Evolutionary conservation across 2,888 invertebrate species (phyloP).

Genomic region (Drosophila nigricruria): DNA sequence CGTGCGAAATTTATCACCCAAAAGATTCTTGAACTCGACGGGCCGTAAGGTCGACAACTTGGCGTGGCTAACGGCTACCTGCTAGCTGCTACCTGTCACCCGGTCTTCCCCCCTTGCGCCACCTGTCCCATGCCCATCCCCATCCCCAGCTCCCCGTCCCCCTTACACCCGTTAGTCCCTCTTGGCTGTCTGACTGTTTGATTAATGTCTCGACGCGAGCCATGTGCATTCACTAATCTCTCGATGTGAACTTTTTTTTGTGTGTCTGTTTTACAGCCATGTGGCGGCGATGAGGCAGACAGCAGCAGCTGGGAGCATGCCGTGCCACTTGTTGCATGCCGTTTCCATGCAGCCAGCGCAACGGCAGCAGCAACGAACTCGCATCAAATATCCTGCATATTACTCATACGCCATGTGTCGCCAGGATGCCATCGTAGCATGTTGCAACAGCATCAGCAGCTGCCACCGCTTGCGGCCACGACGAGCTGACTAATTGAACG

Average conservation of each 20-base stretch:
- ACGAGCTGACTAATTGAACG: constrained; percentile 37
- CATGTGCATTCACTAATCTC: constrained; percentile 23
- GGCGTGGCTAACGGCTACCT: constrained; percentile 27
- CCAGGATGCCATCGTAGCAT: constrained; percentile 50
- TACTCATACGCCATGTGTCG: constrained; percentile 66
- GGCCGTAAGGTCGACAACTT: constrained; percentile 63
- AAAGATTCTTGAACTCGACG: constrained; percentile 69
- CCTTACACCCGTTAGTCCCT: not conserved
- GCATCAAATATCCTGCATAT: constrained; percentile 45
- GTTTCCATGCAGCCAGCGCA: constrained; percentile 37
- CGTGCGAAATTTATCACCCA: constrained; percentile 50
- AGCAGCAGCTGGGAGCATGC: constrained; percentile 55
- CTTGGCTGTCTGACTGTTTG: constrained; percentile 41
- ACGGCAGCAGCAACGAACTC: constrained; percentile 55
- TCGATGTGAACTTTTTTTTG: constrained; percentile 8
- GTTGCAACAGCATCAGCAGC: constrained; percentile 47
- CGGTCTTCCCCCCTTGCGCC: not conserved
- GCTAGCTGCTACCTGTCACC: constrained; percentile 14
- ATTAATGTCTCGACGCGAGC: constrained; percentile 18
- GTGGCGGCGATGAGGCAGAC: constrained; percentile 53
- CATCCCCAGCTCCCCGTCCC: not conserved
- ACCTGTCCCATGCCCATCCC: not conserved
- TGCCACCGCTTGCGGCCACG: constrained; percentile 26
- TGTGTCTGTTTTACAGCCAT: constrained; percentile 35
- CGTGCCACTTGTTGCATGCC: constrained; percentile 70